Evolutionary conservation across 2,888 invertebrate genomes (phyloP).

Genomic region (Phasia obesa): DNA sequence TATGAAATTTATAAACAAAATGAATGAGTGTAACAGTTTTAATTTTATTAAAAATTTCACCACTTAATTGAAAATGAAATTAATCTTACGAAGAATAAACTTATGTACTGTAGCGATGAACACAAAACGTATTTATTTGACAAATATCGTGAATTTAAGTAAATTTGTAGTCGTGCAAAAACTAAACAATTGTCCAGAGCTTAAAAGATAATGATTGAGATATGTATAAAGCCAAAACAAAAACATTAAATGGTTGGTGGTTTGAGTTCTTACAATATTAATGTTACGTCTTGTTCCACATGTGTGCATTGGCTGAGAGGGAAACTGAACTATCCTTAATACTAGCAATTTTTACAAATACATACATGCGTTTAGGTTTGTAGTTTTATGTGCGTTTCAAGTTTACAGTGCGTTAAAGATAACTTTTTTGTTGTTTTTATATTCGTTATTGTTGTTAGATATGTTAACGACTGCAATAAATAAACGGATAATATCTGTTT

Average conservation of each 20-base stretch:
- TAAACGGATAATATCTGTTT: slow-evolving; percentile 81
- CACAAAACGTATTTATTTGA: slow-evolving; percentile 46
- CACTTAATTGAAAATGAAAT: background rate
- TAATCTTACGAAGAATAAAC: slow-evolving; percentile 26
- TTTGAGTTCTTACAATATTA: slow-evolving; percentile 49
- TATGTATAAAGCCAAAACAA: slow-evolving; percentile 7
- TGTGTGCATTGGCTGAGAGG: slow-evolving; percentile 49
- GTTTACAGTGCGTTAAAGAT: slow-evolving; percentile 53
- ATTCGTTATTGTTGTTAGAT: slow-evolving; percentile 74
- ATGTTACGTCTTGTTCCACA: slow-evolving; percentile 55
- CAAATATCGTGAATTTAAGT: slow-evolving; percentile 70
- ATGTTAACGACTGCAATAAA: slow-evolving; percentile 82
- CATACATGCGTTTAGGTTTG: background rate
- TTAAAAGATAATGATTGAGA: slow-evolving; percentile 20
- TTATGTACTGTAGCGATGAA: background rate
- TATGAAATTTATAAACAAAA: too few relatives aligned
- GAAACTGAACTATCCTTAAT: background rate
- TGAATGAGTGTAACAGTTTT: too few relatives aligned
- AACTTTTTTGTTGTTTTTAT: slow-evolving; percentile 47
- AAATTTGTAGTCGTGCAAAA: slow-evolving; percentile 79
- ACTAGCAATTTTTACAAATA: background rate
- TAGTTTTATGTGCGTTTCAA: slow-evolving; percentile 4
- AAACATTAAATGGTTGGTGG: slow-evolving; percentile 1
- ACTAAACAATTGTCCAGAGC: slow-evolving; percentile 76
- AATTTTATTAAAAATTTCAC: slow-evolving; percentile 35